Evolutionary conservation across 2,113 vertebrate species (phyloP).

Genomic region (Phainopepla nitens): DNA sequence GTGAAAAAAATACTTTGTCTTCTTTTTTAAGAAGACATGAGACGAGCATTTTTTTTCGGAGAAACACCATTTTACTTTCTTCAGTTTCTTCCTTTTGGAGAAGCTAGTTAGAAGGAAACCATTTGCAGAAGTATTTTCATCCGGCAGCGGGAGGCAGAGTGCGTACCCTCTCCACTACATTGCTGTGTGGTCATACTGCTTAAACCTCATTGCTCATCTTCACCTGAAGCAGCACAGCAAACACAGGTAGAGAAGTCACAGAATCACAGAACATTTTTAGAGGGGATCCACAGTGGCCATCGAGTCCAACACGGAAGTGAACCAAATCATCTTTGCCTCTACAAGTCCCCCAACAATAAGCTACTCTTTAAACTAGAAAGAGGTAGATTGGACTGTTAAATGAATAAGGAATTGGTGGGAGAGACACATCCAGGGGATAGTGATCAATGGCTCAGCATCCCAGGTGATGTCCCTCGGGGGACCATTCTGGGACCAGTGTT

Average conservation of each 20-base stretch:
- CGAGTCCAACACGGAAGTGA: not conserved
- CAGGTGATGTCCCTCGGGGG: not conserved
- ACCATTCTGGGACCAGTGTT: not conserved
- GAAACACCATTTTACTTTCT: not conserved
- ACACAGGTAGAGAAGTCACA: not conserved
- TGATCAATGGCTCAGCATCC: not conserved
- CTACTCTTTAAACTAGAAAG: not conserved
- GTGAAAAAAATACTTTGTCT: not conserved
- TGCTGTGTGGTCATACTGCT: not conserved
- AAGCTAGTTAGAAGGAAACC: not conserved
- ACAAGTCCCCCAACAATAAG: not conserved
- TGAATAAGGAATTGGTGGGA: not conserved
- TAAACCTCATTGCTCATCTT: not conserved
- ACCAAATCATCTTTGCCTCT: not conserved
- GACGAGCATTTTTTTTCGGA: not conserved
- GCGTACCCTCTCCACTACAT: not conserved
- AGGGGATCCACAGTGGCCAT: not conserved
- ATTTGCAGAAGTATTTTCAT: not conserved
- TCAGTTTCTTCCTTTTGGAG: not conserved
- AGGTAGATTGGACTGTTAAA: not conserved
- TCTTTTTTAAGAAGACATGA: not conserved
- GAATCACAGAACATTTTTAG: not conserved
- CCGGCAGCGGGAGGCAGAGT: not conserved
- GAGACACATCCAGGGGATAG: fast-evolving
- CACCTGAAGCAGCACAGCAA: not conserved